These are phyloP conservation scores for Zaprionus lineosus DNA, from an alignment of 2,888 invertebrate species.

Conservation along the genomic window DNA sequence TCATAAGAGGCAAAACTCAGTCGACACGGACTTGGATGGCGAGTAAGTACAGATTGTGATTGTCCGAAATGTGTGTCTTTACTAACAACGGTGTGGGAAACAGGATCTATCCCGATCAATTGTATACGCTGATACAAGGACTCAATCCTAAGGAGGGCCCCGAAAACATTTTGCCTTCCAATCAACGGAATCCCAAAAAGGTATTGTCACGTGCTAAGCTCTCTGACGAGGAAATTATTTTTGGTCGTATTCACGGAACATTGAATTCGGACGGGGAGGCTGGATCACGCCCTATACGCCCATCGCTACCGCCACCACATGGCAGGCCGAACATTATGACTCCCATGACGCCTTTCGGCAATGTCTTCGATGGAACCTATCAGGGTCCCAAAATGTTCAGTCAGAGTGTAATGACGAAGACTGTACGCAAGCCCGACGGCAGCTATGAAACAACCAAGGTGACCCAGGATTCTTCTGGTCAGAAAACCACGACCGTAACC, in stretches of 20 bases:
- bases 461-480: slow-evolving; percentile 85
- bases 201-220: slow-evolving; percentile 58
- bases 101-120: slow-evolving; percentile 81
- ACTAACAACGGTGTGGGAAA: background rate
- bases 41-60: slow-evolving; percentile 83
- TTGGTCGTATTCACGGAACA: slow-evolving; percentile 82
- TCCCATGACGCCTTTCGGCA: slow-evolving; percentile 79
- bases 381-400: slow-evolving; percentile 83
- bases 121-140: slow-evolving; percentile 81
- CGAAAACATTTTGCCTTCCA: slow-evolving; percentile 77
- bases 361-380: slow-evolving; percentile 81
- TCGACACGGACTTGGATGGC: slow-evolving; percentile 85
- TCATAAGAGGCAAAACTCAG: slow-evolving; percentile 73
- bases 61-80: too few species aligned
- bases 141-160: slow-evolving; percentile 70
- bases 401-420: slow-evolving; percentile 84
- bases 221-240: slow-evolving; percentile 81
- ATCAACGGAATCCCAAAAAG: slow-evolving; percentile 51
- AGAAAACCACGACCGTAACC: slow-evolving; percentile 85
- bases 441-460: slow-evolving; percentile 85
- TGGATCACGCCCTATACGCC: slow-evolving; percentile 27
- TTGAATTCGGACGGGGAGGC: slow-evolving; percentile 73
- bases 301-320: slow-evolving; percentile 61
- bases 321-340: slow-evolving; percentile 75
- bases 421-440: slow-evolving; percentile 85